Conservation (phyloP, 1,140 invertebrate genomes). For the Pogonus chalceus region DNA sequence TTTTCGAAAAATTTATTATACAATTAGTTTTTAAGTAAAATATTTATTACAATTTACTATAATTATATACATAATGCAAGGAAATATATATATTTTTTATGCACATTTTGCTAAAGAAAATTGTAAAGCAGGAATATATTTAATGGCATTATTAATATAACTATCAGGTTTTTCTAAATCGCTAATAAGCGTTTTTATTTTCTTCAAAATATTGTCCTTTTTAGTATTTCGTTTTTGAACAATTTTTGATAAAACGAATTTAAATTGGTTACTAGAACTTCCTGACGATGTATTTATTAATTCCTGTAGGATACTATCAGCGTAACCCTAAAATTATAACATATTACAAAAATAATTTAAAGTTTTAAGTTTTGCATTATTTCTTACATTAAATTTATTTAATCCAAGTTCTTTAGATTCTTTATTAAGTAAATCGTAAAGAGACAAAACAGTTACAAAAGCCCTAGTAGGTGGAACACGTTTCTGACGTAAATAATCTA, state of each 20-base stretch:
- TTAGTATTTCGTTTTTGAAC: slow-evolving; percentile 39
- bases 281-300: slow-evolving; percentile 37
- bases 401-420: slow-evolving; percentile 43
- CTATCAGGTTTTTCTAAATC: slow-evolving; percentile 41
- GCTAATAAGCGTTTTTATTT: slow-evolving; percentile 38
- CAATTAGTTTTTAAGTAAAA: too few species aligned
- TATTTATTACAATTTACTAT: too few species aligned
- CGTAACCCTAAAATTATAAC: slow-evolving; percentile 39
- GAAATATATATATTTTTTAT: too few species aligned
- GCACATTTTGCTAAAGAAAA: too few species aligned
- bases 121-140: slow-evolving; percentile 32
- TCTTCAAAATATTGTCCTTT: slow-evolving; percentile 40
- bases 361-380: not conserved
- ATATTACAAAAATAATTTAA: not conserved
- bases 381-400: slow-evolving; percentile 41
- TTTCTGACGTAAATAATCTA: slow-evolving; percentile 21
- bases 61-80: too few species aligned
- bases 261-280: slow-evolving; percentile 39
- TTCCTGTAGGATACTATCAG: slow-evolving; percentile 36
- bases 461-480: slow-evolving; percentile 29
- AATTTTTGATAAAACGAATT: slow-evolving; percentile 38
- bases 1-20: too few species aligned
- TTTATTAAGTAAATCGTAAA: slow-evolving; percentile 45
- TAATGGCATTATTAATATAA: slow-evolving; percentile 37
- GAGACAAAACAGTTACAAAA: slow-evolving; percentile 37